Percentiles rank a stretch among this genome's conserved stretches.
These are phyloP conservation scores for Lepus townsendii DNA, from an alignment of 2,797 vertebrate species.

Conservation along the genomic window DNA sequence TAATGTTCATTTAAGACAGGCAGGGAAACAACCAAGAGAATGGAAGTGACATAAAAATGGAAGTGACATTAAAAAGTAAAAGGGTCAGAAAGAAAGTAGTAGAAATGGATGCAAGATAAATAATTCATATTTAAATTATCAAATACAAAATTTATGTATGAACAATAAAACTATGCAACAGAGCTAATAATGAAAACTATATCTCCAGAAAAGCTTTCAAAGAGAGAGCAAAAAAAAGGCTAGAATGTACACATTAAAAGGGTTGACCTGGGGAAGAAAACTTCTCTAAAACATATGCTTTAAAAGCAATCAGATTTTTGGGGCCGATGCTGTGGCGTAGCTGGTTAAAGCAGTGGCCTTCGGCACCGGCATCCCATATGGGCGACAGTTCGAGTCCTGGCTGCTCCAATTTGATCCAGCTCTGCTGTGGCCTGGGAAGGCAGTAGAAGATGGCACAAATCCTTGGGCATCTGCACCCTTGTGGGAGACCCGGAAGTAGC, in stretches of 20 bases:
- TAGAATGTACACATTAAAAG: neutral
- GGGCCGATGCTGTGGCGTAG: too few relatives aligned
- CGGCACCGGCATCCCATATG: too few relatives aligned
- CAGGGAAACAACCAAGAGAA: neutral
- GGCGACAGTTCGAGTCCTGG: too few relatives aligned
- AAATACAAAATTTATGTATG: neutral
- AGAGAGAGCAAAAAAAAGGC: neutral
- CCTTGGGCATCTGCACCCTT: too few relatives aligned
- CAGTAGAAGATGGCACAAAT: too few relatives aligned
- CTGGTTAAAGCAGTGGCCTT: too few relatives aligned
- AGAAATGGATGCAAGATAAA: neutral
- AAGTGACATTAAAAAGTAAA: neutral
- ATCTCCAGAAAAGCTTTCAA: neutral
- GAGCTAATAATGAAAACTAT: neutral
- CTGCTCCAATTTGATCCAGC: too few relatives aligned
- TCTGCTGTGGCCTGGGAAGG: too few relatives aligned
- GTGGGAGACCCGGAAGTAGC: too few relatives aligned
- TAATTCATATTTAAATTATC: neutral
- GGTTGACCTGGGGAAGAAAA: neutral
- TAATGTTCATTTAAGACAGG: neutral
- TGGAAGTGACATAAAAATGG: too few relatives aligned
- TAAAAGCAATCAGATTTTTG: neutral
- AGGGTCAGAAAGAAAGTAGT: neutral
- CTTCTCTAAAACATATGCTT: neutral
- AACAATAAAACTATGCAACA: neutral